A percentile compares a stretch with the other conserved stretches of the same genome.
Conservation (phyloP, 2,113 vertebrate species). For the Alligator mississippiensis region DNA sequence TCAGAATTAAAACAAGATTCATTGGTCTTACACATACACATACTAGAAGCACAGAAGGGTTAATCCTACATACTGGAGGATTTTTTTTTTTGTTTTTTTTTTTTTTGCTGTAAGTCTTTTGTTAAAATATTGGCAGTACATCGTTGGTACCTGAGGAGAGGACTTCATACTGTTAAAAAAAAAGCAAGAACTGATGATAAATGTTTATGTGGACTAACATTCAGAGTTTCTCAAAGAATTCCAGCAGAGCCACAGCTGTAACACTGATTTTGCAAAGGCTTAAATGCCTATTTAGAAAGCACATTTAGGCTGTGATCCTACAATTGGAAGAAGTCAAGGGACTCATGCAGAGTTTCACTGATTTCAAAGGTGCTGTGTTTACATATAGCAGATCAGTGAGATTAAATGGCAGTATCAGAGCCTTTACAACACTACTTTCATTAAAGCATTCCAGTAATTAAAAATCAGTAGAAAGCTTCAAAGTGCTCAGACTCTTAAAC, state of each 20-base stretch:
- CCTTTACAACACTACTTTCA: neutral
- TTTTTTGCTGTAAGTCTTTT: neutral
- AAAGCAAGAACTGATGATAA: neutral
- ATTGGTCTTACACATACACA: neutral
- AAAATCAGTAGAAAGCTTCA: neutral
- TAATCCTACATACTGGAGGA: neutral
- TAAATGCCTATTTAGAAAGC: neutral
- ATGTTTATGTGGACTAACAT: fast-evolving
- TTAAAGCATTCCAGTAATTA: neutral
- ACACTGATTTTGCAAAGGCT: neutral
- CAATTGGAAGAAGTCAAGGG: neutral
- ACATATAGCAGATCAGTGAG: neutral
- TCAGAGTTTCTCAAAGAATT: neutral
- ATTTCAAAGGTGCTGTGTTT: neutral
- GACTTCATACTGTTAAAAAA: neutral
- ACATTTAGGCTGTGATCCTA: fast-evolving
- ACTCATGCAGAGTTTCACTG: neutral
- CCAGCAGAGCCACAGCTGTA: neutral
- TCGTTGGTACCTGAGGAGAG: fast-evolving
- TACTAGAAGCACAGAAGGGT: neutral
- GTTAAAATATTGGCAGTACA: neutral
- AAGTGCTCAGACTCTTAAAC: neutral
- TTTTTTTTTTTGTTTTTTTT: neutral
- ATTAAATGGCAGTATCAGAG: neutral
- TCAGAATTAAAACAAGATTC: conserved; percentile 19